Conservation (phyloP, 2,888 invertebrate species). For the Polietes domitor region DNA sequence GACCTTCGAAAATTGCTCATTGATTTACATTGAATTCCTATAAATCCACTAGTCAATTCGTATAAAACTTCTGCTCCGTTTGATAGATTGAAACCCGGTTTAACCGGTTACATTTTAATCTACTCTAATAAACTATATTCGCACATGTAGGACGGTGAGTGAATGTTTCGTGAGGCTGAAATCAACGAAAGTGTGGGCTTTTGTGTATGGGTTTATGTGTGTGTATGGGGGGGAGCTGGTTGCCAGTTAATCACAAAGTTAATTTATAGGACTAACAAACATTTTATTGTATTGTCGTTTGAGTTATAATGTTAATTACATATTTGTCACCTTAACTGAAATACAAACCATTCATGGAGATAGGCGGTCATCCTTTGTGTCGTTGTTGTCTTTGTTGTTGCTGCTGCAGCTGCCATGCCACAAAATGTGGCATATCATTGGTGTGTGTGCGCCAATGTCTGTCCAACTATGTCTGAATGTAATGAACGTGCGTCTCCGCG, state of each 20-base stretch:
- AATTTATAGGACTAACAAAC: conserved; percentile 64
- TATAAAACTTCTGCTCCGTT: no score
- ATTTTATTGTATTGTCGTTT: conserved; percentile 60
- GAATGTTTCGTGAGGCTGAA: no score
- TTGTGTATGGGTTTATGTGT: background rate
- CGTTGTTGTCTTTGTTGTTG: conserved; percentile 2
- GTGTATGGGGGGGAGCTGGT: background rate
- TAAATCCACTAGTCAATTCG: no score
- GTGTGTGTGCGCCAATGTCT: conserved; percentile 9
- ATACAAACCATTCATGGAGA: conserved; percentile 21
- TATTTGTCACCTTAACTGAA: conserved; percentile 59
- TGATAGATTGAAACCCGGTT: no score
- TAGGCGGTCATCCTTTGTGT: conserved; percentile 48
- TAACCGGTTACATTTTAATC: no score
- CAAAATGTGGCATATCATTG: conserved; percentile 24
- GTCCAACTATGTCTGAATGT: background rate
- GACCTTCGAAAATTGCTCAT: no score
- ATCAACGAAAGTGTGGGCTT: background rate
- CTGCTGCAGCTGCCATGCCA: conserved; percentile 5
- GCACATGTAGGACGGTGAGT: background rate
- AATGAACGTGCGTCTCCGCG: background rate
- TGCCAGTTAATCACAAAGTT: conserved; percentile 60
- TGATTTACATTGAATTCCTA: no score
- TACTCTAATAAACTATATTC: no score
- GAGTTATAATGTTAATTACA: conserved; percentile 65